Base-by-base conservation (phyloP, 1,140 invertebrate species). In the Leptonema lineaticorne region DNA sequence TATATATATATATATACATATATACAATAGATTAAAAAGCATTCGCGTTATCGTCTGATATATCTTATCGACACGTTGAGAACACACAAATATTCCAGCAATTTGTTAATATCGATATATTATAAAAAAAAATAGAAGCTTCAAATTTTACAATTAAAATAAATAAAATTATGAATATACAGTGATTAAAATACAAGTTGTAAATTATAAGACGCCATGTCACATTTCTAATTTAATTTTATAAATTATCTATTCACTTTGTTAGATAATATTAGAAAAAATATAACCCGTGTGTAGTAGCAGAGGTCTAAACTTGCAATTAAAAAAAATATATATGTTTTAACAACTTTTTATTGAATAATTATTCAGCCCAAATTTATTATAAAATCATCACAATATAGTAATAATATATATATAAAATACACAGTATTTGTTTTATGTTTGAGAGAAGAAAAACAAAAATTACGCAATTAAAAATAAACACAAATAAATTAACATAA, bases 331-430 rank as follows among this genome's bases (percentile, higher is more conserved):
- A 53, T 26, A 14, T 53, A 26, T 26, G 27, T 53, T 53, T 53
- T 22, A 53, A 53, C 50, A 53, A 53, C 22, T 53, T 53, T 53
- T 53, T 53, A 53, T 53, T 53, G 50, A 26, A 53, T 53, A 53
- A 53, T 53, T 53, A 24, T 64, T 62, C n/a, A n/a, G 59, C 27
- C 59, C n/a, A 24, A 45, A 33, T 62, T 41, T 27, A 33, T 50
- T 64, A 64, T 64, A 64, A 64, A 64, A 64, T 64, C 62, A 41
- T 64, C 62, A 64, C 62, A 50, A 50, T 29, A 64, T 63, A n/a
- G n/a, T n/a, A n/a, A n/a, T n/a, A n/a, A n/a, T n/a, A n/a, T 26
- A 63, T 45, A 64, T 64, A 64, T 64, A 30, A n/a, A 59, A 33
- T 16, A 33, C 6, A 22, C 33, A 53, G 45, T 28, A 53, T 26